These are phyloP conservation scores for Bradysia coprophila DNA, from an alignment of 1,140 invertebrate genomes.

Conservation along the genomic window DNA sequence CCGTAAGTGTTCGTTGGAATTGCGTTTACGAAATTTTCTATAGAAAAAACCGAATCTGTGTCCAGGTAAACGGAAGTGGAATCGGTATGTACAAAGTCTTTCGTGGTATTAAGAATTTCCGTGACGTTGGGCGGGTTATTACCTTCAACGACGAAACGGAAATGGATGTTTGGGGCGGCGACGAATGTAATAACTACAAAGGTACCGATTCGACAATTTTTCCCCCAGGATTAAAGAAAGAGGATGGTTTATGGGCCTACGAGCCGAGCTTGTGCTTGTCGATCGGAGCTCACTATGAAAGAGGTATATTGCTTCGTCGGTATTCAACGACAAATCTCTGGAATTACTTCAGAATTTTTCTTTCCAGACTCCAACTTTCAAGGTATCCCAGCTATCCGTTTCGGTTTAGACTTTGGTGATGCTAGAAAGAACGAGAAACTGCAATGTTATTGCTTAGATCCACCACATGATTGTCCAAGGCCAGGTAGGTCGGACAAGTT, in stretches of 20 bases:
- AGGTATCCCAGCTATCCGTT: conserved; percentile 48
- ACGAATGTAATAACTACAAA: conserved; percentile 41
- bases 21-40: neutral
- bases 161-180: conserved; percentile 32
- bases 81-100: conserved; percentile 10
- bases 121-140: conserved; percentile 43
- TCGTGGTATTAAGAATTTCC: conserved; percentile 44
- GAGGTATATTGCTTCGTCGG: no score
- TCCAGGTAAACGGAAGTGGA: neutral
- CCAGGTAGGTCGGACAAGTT: no score
- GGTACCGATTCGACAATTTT: conserved; percentile 65
- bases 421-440: conserved; percentile 32
- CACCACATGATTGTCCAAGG: conserved; percentile 27
- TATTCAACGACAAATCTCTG: no score
- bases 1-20: conserved; percentile 32
- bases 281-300: conserved; percentile 36
- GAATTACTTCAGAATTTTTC: no score
- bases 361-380: conserved; percentile 32
- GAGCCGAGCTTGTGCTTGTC: conserved; percentile 47
- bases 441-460: conserved; percentile 47
- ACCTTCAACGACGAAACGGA: conserved; percentile 35
- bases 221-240: conserved; percentile 39
- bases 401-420: conserved; percentile 50
- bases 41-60: neutral
- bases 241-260: conserved; percentile 39